Conservation (phyloP, 53 echinoderm and acorn worm genomes). For the Holothuria leucospilota region DNA sequence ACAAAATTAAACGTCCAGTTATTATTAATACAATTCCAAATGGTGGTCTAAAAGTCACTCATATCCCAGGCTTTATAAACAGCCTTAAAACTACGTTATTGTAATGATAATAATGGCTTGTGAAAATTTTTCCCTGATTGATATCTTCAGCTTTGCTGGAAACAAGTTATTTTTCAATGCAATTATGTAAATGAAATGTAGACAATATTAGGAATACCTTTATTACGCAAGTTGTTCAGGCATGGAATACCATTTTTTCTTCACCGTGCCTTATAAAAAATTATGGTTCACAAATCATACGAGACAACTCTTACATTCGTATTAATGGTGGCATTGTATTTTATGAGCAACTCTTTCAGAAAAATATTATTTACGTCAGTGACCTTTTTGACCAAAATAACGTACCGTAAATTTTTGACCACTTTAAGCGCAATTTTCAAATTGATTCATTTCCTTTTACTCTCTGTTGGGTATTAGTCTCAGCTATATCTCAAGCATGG, state of each 20-base stretch:
- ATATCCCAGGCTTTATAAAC: background rate
- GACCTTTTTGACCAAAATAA: slow-evolving; percentile 2
- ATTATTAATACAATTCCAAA: too few species aligned
- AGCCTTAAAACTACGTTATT: background rate
- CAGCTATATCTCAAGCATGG: background rate
- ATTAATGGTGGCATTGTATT: background rate
- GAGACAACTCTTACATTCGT: slow-evolving; percentile 10
- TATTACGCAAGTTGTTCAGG: background rate
- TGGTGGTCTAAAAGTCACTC: background rate
- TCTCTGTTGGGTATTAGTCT: background rate
- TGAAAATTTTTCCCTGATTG: background rate
- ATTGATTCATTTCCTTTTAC: slow-evolving; percentile 2
- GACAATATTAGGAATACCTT: too few species aligned
- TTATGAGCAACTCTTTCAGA: background rate
- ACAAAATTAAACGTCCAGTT: background rate
- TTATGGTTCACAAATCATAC: background rate
- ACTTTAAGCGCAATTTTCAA: background rate
- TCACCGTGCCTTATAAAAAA: background rate
- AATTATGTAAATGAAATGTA: background rate
- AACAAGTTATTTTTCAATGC: slow-evolving; percentile 5
- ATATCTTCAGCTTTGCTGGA: background rate
- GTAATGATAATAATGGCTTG: too few species aligned
- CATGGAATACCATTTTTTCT: background rate
- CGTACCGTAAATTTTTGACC: background rate
- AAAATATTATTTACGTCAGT: background rate